Conservation (phyloP, 2,113 vertebrate species). For the Myrmecophaga tridactyla region DNA sequence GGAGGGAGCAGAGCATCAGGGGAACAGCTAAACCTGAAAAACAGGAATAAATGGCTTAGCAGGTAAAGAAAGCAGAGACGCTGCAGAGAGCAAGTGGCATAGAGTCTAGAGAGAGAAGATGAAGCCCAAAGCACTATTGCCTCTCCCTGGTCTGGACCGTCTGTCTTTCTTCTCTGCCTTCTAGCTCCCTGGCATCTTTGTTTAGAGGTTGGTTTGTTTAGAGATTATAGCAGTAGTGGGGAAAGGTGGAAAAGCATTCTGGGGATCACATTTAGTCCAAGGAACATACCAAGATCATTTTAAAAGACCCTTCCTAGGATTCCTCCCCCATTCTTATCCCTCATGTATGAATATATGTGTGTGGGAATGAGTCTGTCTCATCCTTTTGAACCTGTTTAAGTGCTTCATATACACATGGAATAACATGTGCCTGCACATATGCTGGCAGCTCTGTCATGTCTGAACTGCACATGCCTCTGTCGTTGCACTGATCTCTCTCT, state of each 20-base stretch:
- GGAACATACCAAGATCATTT: neutral
- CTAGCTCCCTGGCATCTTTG: neutral
- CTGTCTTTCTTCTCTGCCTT: neutral
- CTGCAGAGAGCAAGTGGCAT: neutral
- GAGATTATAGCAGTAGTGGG: neutral
- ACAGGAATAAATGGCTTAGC: neutral
- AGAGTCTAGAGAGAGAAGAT: neutral
- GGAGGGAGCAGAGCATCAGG: neutral
- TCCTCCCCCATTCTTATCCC: neutral
- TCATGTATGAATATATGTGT: no score
- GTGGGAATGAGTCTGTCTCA: neutral
- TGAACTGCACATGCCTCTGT: neutral
- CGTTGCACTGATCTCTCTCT: neutral
- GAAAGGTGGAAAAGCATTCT: no score
- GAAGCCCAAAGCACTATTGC: neutral
- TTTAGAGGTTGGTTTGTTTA: neutral
- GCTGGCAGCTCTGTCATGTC: neutral
- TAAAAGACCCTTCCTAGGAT: neutral
- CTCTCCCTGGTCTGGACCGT: accelerated
- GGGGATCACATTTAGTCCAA: neutral
- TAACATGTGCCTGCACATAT: accelerated
- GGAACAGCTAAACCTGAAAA: neutral
- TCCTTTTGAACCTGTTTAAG: neutral
- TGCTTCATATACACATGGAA: neutral
- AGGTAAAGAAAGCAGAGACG: neutral